Evolutionary conservation across 1,140 invertebrate genomes (phyloP).

Genomic region (Trachymyrmex septentrionalis): DNA sequence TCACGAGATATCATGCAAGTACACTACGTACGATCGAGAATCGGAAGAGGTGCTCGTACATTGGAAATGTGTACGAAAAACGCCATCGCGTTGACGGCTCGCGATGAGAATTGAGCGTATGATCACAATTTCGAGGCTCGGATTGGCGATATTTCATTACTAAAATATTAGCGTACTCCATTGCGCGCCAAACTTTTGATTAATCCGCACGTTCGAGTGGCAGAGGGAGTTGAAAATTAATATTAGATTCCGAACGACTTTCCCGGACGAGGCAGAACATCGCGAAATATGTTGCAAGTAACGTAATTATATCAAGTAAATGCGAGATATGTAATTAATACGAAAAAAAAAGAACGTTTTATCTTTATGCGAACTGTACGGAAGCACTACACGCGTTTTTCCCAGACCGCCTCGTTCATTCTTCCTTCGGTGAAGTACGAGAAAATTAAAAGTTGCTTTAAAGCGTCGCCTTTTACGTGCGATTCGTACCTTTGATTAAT

Average conservation of each 20-base stretch:
- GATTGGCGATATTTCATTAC: slow-evolving; percentile 51
- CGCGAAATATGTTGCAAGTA: background rate
- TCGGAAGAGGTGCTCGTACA: slow-evolving; percentile 15
- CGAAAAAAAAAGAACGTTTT: background rate
- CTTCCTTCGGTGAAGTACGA: background rate
- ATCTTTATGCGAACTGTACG: background rate
- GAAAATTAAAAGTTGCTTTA: slow-evolving; percentile 51
- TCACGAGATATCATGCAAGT: slow-evolving; percentile 42
- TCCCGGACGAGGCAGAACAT: background rate
- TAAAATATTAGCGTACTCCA: slow-evolving; percentile 49
- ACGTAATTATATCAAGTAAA: slow-evolving; percentile 12
- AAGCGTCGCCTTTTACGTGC: background rate
- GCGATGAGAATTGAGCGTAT: slow-evolving; percentile 48
- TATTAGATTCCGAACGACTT: slow-evolving; percentile 46
- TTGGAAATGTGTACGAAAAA: slow-evolving; percentile 52
- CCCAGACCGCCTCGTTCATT: background rate
- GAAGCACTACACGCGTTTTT: background rate
- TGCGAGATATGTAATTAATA: slow-evolving; percentile 16
- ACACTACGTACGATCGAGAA: slow-evolving; percentile 25
- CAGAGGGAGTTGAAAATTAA: slow-evolving; percentile 45
- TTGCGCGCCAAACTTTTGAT: slow-evolving; percentile 47
- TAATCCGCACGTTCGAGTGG: slow-evolving; percentile 25
- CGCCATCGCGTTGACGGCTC: slow-evolving; percentile 33
- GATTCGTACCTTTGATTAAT: slow-evolving; percentile 47
- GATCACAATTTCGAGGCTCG: slow-evolving; percentile 48